These are phyloP conservation scores for Perizoma affinitatum DNA, from an alignment of 2,888 invertebrate genomes.

Conservation along the genomic window DNA sequence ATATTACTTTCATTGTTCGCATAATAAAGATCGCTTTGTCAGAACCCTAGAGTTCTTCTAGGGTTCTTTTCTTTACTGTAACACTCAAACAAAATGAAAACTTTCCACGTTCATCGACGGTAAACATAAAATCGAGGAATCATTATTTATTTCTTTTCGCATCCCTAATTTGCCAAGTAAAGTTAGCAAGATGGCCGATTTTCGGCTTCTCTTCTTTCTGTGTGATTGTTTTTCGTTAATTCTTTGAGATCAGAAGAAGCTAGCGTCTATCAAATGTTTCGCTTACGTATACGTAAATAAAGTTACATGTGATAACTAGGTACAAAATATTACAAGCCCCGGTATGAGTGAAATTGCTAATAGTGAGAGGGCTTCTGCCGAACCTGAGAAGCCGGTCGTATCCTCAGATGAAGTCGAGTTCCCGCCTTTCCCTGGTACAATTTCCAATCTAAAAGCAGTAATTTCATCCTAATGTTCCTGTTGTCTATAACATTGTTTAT, in stretches of 20 bases:
- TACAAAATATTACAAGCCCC: conserved; percentile 3
- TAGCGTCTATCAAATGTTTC: conserved; percentile 4
- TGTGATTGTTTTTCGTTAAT: conserved; percentile 1
- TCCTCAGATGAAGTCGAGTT: conserved; percentile 58
- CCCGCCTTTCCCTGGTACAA: conserved; percentile 75
- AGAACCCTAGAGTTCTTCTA: no score
- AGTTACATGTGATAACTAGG: conserved; percentile 10
- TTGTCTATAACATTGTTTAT: conserved; percentile 8
- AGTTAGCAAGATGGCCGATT: conserved; percentile 60
- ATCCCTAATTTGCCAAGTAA: conserved; percentile 28
- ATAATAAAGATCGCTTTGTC: no score
- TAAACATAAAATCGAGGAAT: no score
- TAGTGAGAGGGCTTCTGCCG: conserved; percentile 55
- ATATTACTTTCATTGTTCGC: no score
- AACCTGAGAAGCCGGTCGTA: conserved; percentile 70
- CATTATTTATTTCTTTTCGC: not conserved
- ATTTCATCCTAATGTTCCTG: not conserved
- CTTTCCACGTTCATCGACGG: no score
- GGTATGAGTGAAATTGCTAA: conserved; percentile 65
- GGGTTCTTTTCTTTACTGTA: no score
- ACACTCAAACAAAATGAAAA: no score
- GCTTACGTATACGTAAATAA: conserved; percentile 3
- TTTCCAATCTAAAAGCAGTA: not conserved
- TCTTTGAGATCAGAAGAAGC: conserved; percentile 1
- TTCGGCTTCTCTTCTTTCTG: conserved; percentile 6